Percentiles rank a stretch among this genome's conserved stretches.
Evolutionary conservation across 64 coral and sea anemone species (phyloP).

Genomic region (Dendronephthya gigantea): DNA sequence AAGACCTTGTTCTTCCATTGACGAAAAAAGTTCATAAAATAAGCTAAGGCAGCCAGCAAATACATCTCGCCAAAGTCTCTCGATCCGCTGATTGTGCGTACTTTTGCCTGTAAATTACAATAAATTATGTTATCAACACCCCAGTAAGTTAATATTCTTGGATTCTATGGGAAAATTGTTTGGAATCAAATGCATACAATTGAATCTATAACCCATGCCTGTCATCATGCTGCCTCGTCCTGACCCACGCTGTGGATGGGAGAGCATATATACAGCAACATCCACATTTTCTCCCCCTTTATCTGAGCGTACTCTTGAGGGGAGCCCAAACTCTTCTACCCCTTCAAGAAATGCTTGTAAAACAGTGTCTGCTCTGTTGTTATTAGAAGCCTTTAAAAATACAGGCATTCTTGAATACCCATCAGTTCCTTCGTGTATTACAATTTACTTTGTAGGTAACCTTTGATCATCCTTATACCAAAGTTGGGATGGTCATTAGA

Average conservation of each 20-base stretch:
- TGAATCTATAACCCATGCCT: too few species aligned
- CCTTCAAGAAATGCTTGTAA: background rate
- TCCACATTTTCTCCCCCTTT: slow-evolving; percentile 26
- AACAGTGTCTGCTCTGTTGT: background rate
- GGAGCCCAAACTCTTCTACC: slow-evolving; percentile 4
- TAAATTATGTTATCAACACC: too few species aligned
- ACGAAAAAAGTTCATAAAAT: too few species aligned
- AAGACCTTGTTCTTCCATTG: too few species aligned
- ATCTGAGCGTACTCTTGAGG: background rate
- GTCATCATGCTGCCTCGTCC: background rate
- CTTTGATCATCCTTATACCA: background rate
- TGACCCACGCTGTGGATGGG: background rate
- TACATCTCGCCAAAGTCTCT: too few species aligned
- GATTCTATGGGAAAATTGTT: too few species aligned
- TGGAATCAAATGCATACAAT: too few species aligned
- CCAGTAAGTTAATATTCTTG: too few species aligned
- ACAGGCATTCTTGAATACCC: background rate
- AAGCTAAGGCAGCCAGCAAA: too few species aligned
- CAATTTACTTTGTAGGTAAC: background rate
- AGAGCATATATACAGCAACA: background rate
- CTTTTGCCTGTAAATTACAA: too few species aligned
- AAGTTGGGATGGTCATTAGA: background rate
- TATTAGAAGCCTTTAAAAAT: background rate
- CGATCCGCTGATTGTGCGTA: too few species aligned
- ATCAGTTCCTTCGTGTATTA: background rate